These are phyloP conservation scores for Sisyra nigra DNA, from an alignment of 2,888 invertebrate genomes.

Conservation along the genomic window DNA sequence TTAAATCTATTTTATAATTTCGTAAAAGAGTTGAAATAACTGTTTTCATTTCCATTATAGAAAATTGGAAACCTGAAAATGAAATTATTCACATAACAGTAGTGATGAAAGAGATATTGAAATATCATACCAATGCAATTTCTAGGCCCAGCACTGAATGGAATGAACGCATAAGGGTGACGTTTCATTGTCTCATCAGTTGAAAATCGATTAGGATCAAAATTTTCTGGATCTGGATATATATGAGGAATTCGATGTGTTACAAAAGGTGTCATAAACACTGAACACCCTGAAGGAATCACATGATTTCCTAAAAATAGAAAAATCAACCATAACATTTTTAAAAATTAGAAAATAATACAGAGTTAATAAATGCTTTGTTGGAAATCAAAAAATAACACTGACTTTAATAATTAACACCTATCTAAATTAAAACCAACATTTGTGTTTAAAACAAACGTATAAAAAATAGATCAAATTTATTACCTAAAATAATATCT, in stretches of 20 bases:
- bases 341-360: background rate
- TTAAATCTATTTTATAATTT: constrained; percentile 29
- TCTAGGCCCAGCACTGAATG: constrained; percentile 41
- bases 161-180: constrained; percentile 38
- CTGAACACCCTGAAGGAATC: constrained; percentile 35
- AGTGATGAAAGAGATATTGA: constrained; percentile 2
- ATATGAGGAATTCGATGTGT: constrained; percentile 38
- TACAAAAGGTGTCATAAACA: constrained; percentile 35
- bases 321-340: background rate
- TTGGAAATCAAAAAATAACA: background rate
- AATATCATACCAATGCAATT: constrained; percentile 30
- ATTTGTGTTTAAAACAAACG: too few species aligned
- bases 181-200: constrained; percentile 30
- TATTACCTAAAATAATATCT: constrained; percentile 38
- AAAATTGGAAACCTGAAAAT: constrained; percentile 35
- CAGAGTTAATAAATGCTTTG: background rate
- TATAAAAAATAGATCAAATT: too few species aligned
- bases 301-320: constrained; percentile 26
- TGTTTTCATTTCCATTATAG: constrained; percentile 41
- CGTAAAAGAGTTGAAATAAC: constrained; percentile 34
- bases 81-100: background rate
- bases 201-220: constrained; percentile 38
- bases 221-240: constrained; percentile 37
- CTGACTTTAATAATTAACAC: too few species aligned
- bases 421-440: too few species aligned